Evolutionary conservation across 2,888 invertebrate genomes (phyloP), one percentile per base, ranked within the genome.

Genomic region (Cenopis cana): DNA sequence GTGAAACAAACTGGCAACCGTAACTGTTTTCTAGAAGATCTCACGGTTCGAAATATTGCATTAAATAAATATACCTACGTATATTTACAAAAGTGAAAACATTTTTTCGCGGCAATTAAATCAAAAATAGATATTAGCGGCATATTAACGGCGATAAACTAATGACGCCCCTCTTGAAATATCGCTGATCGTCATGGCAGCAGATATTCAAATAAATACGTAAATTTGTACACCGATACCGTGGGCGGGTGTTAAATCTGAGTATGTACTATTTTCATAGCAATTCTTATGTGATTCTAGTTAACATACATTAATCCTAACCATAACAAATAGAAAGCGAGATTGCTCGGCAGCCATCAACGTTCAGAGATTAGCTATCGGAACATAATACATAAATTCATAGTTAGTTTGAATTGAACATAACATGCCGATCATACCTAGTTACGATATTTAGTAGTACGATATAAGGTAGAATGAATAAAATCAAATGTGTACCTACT

Each of bases 161-260:
- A 70, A 72, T 76, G 77, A 76, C 74, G 76, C 57, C 64, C 46
- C 64, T 69, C 74, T 72, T 73, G 52, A 76, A 76, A 78, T 76
- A 76, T 71, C 73, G 60, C 74, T 76, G 79, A 77, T 79, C 77
- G 76, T 80, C 78, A 81, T 80, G 77, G 81, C 74, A 87, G 85
- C 83, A 84, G 80, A 80, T 79, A 78, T 78, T 79, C 76, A 77
- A 74, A 82, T 77, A 81, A 77, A 79, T 77, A 76, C 74, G 59
- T 71, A 71, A 73, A 73, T 77, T 77, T 72, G 66, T 69, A 74
- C 75, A 74, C 78, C 72, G 75, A 77, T 77, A 46, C 76, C 74
- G 89, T 89, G 81, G 88, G 88, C 77, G 88, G 78, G 76, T n/a
- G 36, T 60, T 76, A 78, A 82, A 84, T 85, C 82, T 81, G 76